Base-by-base conservation (phyloP, 2,113 vertebrate genomes). In the Oriolus oriolus region DNA sequence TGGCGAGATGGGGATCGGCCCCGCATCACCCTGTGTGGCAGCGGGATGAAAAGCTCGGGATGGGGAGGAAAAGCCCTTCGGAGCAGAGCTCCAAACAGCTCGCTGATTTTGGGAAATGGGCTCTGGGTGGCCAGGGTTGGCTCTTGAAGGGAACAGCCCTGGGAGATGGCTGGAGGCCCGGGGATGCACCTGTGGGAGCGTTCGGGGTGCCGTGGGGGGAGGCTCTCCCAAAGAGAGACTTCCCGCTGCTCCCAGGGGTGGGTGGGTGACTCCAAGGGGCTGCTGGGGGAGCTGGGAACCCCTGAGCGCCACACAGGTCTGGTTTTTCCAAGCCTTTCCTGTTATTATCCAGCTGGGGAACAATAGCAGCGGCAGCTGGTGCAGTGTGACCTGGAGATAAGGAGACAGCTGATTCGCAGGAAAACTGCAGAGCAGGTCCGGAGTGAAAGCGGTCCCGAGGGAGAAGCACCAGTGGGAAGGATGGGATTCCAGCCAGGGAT, bases 301-400 rank as follows among this genome's bases (percentile, higher is more conserved):
- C 66, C 56, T 44, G 3, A 74, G 74, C 33, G 31, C 2, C 1
- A 27, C 54, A 0, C 30, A 11, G 81, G 41, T 20, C 84, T 64
- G 5, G 3, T 5, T 95, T 95, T 64, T 52, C 54, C 26, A 4
- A 88, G 42, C 90, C 56, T 92, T 96, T 95, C 95, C 91, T 95
- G 94, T 52, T 60, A 37, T 95, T 89, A 60, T 71, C 73, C 94
- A 94, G 85, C 65, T 22, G 28, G 75, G 94, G 52, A 96, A 95
- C 91, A 90, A 91, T 78, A 75, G 88, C 15, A 0, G 92, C 2
- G 47, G 92, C 12, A 28, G 87, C 82, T 26, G 75, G 82, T 0
- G 13, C 27, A 0, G 92, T 78, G 94, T 47, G 88, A 87, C 85
- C 90, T 1, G 4, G 23, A 93, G 96, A 95, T 95, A 96, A 93